phyloP scores from a whole-genome alignment of 2,888 invertebrate species.

The Drosophila putrida region DNA sequence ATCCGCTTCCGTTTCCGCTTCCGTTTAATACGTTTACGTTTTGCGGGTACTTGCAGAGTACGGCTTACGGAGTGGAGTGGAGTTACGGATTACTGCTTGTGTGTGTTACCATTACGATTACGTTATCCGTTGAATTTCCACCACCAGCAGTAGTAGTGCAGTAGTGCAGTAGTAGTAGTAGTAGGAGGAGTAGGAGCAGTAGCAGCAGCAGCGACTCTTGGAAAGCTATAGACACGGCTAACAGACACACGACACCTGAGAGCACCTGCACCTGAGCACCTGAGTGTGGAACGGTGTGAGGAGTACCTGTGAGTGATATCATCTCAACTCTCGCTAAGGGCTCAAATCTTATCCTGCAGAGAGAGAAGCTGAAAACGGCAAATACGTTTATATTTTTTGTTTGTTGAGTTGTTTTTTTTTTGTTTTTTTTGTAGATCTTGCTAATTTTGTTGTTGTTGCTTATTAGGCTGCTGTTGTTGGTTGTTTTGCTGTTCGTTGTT shows the following conservation, averaged over 20 bases:
- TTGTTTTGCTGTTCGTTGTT: constrained; percentile 68
- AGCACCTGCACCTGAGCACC: too few relatives aligned
- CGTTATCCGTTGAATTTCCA: constrained; percentile 58
- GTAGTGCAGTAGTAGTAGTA: constrained; percentile 63
- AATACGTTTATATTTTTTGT: constrained; percentile 81
- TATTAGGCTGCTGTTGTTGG: constrained; percentile 53
- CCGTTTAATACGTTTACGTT: background rate
- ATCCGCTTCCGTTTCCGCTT: constrained; percentile 34
- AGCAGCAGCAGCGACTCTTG: constrained; percentile 50
- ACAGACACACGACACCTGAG: constrained; percentile 39
- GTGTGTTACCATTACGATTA: constrained; percentile 73
- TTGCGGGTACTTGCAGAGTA: constrained; percentile 32
- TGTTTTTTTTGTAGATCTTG: constrained; percentile 30
- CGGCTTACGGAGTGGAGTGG: constrained; percentile 31
- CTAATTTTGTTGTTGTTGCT: constrained; percentile 54
- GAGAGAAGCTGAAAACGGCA: constrained; percentile 85
- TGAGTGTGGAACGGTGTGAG: constrained; percentile 34
- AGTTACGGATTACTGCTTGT: constrained; percentile 55
- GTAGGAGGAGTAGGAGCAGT: constrained; percentile 54
- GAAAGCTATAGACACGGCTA: constrained; percentile 65
- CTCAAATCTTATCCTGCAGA: constrained; percentile 83
- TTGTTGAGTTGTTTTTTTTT: constrained; percentile 28
- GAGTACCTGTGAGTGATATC: constrained; percentile 61
- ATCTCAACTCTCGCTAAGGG: constrained; percentile 65
- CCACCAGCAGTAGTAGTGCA: constrained; percentile 64